Evolutionary conservation across 2,888 invertebrate species (phyloP).

Genomic region (Erebia ligea): DNA sequence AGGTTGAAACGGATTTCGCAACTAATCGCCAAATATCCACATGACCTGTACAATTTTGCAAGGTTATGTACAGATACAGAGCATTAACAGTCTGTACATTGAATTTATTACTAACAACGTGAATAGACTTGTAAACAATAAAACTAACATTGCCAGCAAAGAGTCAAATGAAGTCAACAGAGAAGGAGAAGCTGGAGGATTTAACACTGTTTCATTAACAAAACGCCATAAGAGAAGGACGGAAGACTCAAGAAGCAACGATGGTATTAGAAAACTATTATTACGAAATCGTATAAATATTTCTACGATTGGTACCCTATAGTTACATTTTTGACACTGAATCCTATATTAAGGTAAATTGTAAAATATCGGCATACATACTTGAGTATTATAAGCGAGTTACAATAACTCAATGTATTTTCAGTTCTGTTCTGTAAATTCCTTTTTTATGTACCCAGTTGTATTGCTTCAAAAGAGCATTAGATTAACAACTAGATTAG

Average conservation of each 20-base stretch:
- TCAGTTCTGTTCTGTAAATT: constrained; percentile 45
- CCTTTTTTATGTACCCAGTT: constrained; percentile 45
- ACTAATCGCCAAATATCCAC: constrained; percentile 83
- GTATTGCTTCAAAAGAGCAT: constrained; percentile 51
- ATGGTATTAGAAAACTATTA: constrained; percentile 59
- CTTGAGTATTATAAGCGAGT: constrained; percentile 41
- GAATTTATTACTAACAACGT: constrained; percentile 37
- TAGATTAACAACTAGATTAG: constrained; percentile 65
- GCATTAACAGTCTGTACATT: constrained; percentile 55
- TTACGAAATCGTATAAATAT: constrained; percentile 58
- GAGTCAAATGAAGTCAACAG: constrained; percentile 47
- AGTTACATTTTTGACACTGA: constrained; percentile 78
- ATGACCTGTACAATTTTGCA: constrained; percentile 78
- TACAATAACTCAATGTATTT: constrained; percentile 34
- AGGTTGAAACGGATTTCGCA: constrained; percentile 62
- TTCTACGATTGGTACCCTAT: constrained; percentile 71
- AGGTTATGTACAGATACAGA: constrained; percentile 71
- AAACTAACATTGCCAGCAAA: constrained; percentile 56
- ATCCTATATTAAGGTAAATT: constrained; percentile 51
- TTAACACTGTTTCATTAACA: constrained; percentile 35
- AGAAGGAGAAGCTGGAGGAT: constrained; percentile 28
- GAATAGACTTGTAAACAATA: constrained; percentile 41
- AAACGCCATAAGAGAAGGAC: constrained; percentile 70
- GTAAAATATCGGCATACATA: constrained; percentile 51
- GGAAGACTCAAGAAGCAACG: constrained; percentile 79